Evolutionary conservation across 2,888 invertebrate species (phyloP).

Genomic region (Lasioglossum figueresi): DNA sequence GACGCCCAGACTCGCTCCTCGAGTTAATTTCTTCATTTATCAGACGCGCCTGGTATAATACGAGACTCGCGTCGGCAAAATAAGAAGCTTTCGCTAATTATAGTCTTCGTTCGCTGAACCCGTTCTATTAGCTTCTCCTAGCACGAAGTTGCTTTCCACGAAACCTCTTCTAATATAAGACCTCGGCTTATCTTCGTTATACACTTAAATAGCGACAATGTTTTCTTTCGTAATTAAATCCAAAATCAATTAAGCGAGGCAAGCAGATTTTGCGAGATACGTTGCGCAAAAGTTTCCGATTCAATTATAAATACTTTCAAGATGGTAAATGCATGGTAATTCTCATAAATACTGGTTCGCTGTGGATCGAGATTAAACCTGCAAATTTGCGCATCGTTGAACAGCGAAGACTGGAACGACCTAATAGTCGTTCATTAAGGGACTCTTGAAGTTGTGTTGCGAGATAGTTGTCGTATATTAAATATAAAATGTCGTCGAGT

Average conservation of each 20-base stretch:
- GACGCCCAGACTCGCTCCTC: background rate
- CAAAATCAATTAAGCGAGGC: background rate
- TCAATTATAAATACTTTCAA: background rate
- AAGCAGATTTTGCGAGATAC: background rate
- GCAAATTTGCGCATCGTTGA: background rate
- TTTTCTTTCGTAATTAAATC: background rate
- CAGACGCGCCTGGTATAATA: conserved; percentile 6
- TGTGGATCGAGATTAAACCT: too few relatives aligned
- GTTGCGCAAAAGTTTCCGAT: background rate
- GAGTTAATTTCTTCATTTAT: conserved; percentile 24
- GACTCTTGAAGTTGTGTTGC: background rate
- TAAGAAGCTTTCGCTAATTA: conserved; percentile 27
- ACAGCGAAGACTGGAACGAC: background rate
- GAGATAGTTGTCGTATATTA: background rate
- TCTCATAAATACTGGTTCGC: background rate
- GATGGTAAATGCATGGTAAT: background rate
- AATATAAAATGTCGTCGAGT: background rate
- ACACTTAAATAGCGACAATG: background rate
- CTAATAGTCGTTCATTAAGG: too few relatives aligned
- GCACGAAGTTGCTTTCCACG: background rate
- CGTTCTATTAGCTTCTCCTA: background rate
- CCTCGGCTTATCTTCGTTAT: background rate
- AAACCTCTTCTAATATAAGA: background rate
- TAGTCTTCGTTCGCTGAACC: background rate
- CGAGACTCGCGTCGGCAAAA: background rate